Evolutionary conservation across 2,888 invertebrate genomes (phyloP).

Genomic region (Lasioglossum oenotherae): DNA sequence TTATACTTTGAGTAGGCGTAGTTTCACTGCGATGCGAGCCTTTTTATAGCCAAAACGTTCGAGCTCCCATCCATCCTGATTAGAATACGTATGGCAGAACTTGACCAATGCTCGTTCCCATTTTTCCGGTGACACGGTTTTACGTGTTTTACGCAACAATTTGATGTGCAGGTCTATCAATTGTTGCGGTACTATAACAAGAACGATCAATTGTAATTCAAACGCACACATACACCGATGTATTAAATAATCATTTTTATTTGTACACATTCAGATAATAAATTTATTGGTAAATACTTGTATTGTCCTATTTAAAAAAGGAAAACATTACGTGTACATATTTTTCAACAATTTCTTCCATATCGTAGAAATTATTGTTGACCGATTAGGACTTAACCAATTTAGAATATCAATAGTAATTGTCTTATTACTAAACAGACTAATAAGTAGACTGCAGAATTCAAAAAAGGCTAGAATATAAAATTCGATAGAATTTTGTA

Average conservation of each 20-base stretch:
- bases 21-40: conserved; percentile 94
- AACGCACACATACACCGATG: background rate
- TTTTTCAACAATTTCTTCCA: background rate
- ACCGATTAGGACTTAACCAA: background rate
- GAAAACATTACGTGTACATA: background rate
- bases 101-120: conserved; percentile 96
- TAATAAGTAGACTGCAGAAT: background rate
- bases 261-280: background rate
- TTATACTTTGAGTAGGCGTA: conserved; percentile 94
- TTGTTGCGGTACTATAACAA: conserved; percentile 90
- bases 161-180: conserved; percentile 95
- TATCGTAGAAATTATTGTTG: background rate
- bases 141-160: conserved; percentile 93
- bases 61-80: conserved; percentile 97
- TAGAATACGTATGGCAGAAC: conserved; percentile 95
- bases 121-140: conserved; percentile 92
- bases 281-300: background rate
- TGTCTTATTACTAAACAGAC: background rate
- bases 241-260: background rate
- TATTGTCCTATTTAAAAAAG: background rate
- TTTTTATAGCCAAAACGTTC: conserved; percentile 98
- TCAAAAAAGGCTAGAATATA: no score
- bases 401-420: background rate
- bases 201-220: conserved; percentile 2
- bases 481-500: no score